Base-by-base conservation (phyloP, 2,797 vertebrate genomes). In the Phaenicophaeus curvirostris region DNA sequence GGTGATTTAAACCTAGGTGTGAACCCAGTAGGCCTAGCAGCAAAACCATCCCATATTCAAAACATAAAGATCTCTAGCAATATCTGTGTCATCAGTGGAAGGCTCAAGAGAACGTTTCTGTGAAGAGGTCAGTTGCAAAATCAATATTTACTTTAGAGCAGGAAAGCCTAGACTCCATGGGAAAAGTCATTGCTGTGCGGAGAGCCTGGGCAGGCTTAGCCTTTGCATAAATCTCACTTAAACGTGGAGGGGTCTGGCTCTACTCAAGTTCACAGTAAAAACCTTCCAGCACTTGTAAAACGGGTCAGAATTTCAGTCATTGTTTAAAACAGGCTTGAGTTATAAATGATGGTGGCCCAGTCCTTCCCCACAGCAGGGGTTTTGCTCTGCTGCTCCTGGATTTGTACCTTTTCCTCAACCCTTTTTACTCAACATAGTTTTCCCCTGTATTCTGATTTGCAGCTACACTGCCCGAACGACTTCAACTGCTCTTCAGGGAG, bases 91-190 rank as follows among this genome's bases (percentile, higher is more conserved):
- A 23, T 63, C 85, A 9, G 80, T 59, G 62, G 85, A 94, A 96
- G 50, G 61, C 65, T 71, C 48, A 23, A 61, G 72, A 66, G 81
- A 66, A 54, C 1, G 1, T 37, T 74, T 85, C 28, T 33, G 57
- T 39, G 20, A 74, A 84, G 48, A 79, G 66, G 65, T 87, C 78
- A 63, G 65, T 42, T 72, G 61, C 65, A 96, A 68, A 58, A 87
- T 88, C 93, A 93, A 77, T 95, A 78, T 92, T 95, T 94, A 63
- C 69, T 74, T 46, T 63, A n/a, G 35, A 80, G 50, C 73, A 74
- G 61, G 51, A 73, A 81, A 77, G 72, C 21, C 31, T 5, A 25
- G 27, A 16, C 33, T 69, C 30, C 19, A 20, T 21, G 53, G 67
- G 68, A 27, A 94, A 74, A 85, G 59, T 9, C 35, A 10, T 14